phyloP scores from a whole-genome alignment of 2,888 invertebrate genomes.

The Mesorhabditis belari region DNA sequence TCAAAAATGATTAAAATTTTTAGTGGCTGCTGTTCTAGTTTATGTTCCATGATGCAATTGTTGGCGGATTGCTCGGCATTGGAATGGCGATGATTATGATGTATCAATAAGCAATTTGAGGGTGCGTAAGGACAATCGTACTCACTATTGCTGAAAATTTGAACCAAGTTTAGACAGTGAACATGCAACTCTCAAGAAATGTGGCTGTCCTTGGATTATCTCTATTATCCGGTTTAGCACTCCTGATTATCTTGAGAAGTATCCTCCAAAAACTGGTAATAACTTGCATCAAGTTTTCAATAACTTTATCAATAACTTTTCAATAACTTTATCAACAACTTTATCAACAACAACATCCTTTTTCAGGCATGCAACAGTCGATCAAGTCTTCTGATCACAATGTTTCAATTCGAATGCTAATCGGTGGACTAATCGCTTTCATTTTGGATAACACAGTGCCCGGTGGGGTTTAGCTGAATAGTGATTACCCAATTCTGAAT shows the following conservation, averaged over 20 bases:
- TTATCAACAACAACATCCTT: background rate
- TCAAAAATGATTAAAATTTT: too few species aligned
- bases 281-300: too few species aligned
- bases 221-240: slow-evolving; percentile 30
- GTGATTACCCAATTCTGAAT: too few species aligned
- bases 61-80: slow-evolving; percentile 41
- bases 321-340: background rate
- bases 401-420: slow-evolving; percentile 46
- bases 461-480: too few species aligned
- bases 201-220: slow-evolving; percentile 38
- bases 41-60: slow-evolving; percentile 37
- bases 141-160: background rate
- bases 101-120: slow-evolving; percentile 33
- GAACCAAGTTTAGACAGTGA: slow-evolving; percentile 23
- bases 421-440: slow-evolving; percentile 55
- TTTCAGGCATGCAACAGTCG: slow-evolving; percentile 14
- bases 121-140: slow-evolving; percentile 8
- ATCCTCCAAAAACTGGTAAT: slow-evolving; percentile 17
- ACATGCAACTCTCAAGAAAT: slow-evolving; percentile 25
- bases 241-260: slow-evolving; percentile 25
- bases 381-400: slow-evolving; percentile 31
- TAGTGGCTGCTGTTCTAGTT: slow-evolving; percentile 35
- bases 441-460: slow-evolving; percentile 54
- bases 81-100: slow-evolving; percentile 39
- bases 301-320: too few species aligned